phyloP scores from a whole-genome alignment of 2,888 invertebrate genomes.

The Unio delphinus region DNA sequence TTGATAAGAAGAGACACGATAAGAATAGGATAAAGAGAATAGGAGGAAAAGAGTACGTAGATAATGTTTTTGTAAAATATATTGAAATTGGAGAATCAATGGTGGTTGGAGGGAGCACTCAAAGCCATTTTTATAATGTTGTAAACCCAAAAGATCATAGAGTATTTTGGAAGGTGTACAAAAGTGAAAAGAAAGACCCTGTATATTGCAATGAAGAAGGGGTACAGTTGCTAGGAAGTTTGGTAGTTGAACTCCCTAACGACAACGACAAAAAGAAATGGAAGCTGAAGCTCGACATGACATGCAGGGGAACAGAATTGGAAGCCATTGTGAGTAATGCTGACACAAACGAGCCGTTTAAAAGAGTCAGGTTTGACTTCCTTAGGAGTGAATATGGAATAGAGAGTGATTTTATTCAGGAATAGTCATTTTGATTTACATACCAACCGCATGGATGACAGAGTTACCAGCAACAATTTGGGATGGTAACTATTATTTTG shows the following conservation, averaged over 20 bases:
- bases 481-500: too few species aligned
- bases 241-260: constrained; percentile 16
- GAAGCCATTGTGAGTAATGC: constrained; percentile 15
- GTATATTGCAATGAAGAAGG: constrained; percentile 25
- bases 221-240: constrained; percentile 19
- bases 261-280: constrained; percentile 2
- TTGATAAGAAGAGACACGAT: constrained; percentile 12
- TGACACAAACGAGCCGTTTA: too few species aligned
- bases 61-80: constrained; percentile 28
- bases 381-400: too few species aligned
- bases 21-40: constrained; percentile 4
- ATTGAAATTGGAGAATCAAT: constrained; percentile 19
- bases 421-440: too few species aligned
- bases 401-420: too few species aligned
- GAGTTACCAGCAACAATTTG: too few species aligned
- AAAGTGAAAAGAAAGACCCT: constrained; percentile 17
- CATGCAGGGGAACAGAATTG: constrained; percentile 29
- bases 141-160: constrained; percentile 12
- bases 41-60: constrained; percentile 19
- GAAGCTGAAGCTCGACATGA: constrained; percentile 20
- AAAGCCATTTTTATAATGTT: constrained; percentile 12
- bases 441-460: too few species aligned
- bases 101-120: constrained; percentile 18
- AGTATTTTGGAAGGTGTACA: constrained; percentile 32
- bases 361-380: too few species aligned